Evolutionary conservation across 2,113 vertebrate species (phyloP).

Genomic region (Triplophysa siluroides): DNA sequence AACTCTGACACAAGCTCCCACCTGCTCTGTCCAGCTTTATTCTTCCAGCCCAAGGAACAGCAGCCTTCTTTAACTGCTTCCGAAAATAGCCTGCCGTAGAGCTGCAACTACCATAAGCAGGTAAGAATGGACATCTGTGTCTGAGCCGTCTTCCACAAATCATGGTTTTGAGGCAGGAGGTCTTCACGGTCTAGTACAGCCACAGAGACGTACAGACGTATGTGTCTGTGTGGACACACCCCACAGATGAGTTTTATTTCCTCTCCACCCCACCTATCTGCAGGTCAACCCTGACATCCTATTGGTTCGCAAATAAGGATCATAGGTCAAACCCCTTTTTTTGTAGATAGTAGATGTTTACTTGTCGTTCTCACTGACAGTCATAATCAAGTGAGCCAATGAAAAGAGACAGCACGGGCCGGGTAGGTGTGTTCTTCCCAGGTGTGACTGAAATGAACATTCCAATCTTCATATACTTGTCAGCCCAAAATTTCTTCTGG

Average conservation of each 20-base stretch:
- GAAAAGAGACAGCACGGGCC: constrained; percentile 62
- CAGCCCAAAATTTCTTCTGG: constrained; percentile 67
- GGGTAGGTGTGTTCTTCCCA: constrained; percentile 63
- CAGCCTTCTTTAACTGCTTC: constrained; percentile 7
- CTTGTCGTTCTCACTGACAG: constrained; percentile 64
- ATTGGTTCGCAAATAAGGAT: constrained; percentile 64
- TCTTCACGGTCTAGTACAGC: constrained; percentile 11
- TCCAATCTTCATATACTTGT: constrained; percentile 74
- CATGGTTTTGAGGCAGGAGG: constrained; percentile 3
- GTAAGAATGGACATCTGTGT: neutral
- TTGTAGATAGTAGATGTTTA: constrained; percentile 57
- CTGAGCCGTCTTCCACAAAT: neutral
- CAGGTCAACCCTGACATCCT: constrained; percentile 51
- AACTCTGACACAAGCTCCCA: constrained; percentile 21
- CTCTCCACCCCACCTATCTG: constrained; percentile 71
- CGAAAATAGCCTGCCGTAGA: neutral
- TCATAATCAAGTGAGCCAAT: constrained; percentile 67
- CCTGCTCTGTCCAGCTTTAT: constrained; percentile 22
- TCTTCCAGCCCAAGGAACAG: constrained; percentile 4
- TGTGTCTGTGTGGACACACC: constrained; percentile 71
- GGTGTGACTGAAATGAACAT: constrained; percentile 74
- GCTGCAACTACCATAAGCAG: neutral
- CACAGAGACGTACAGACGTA: constrained; percentile 19
- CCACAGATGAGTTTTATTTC: constrained; percentile 80
- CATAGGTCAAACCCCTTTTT: constrained; percentile 65